These are phyloP conservation scores for Mastomys coucha DNA, from an alignment of 2,113 vertebrate species.

Conservation along the genomic window DNA sequence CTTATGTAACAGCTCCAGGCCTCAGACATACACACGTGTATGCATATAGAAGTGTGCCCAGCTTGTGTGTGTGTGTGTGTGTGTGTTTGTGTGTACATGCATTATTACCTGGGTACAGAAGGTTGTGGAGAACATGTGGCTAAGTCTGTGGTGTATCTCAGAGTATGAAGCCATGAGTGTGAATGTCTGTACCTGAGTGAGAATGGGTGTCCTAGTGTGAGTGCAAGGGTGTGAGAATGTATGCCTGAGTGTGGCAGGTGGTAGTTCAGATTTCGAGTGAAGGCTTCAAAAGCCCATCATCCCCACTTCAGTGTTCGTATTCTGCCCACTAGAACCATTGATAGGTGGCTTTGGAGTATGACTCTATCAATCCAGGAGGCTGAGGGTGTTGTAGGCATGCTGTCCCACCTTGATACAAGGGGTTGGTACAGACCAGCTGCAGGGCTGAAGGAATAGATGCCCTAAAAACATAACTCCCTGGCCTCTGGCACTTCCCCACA, in stretches of 20 bases:
- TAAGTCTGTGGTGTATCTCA: neutral
- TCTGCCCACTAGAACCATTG: neutral
- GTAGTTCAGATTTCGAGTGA: too few relatives aligned
- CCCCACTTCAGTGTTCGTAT: neutral
- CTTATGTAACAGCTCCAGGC: slow-evolving; percentile 79
- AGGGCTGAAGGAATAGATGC: neutral
- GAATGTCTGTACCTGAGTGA: neutral
- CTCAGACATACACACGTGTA: fast-evolving
- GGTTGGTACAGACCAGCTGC: neutral
- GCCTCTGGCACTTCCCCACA: neutral
- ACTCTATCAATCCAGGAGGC: too few relatives aligned
- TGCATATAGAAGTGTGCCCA: too few relatives aligned
- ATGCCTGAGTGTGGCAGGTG: neutral
- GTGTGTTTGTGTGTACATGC: neutral
- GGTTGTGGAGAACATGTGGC: neutral
- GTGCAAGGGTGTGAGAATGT: neutral
- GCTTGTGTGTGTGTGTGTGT: neutral
- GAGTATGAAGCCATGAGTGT: neutral
- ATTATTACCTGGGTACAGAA: neutral
- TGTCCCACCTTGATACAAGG: neutral
- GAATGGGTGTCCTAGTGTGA: neutral
- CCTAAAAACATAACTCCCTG: too few relatives aligned
- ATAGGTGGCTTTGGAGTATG: neutral
- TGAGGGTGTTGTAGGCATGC: neutral
- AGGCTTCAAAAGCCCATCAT: neutral